Evolutionary conservation across 2,797 vertebrate species (phyloP).

Genomic region (Diglossa cyanea): DNA sequence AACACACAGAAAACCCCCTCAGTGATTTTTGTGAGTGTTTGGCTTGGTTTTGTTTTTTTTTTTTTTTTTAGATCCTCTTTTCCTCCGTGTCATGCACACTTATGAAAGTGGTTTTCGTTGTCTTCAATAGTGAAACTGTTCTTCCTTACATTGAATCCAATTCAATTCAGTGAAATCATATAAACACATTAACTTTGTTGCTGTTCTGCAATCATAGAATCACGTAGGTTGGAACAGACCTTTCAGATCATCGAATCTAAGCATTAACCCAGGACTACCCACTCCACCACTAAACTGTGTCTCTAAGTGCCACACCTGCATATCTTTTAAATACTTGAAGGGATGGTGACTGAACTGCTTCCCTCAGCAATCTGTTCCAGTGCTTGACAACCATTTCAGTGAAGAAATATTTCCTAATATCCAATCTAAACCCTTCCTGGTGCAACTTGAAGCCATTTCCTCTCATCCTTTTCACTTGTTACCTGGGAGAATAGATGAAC

Average conservation of each 20-base stretch:
- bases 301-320: not conserved
- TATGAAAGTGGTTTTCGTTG: not conserved
- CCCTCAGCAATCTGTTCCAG: not conserved
- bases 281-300: not conserved
- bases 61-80: not conserved
- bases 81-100: accelerated
- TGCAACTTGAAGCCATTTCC: not conserved
- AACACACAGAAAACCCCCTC: not conserved
- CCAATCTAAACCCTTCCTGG: not conserved
- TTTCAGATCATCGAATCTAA: not conserved
- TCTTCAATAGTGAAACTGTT: not conserved
- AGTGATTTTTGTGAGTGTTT: not conserved
- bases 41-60: accelerated
- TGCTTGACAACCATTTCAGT: not conserved
- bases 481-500: not conserved
- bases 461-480: not conserved
- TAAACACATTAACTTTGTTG: not conserved
- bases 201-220: not conserved
- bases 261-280: not conserved
- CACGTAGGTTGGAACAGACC: not conserved
- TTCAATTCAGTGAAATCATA: not conserved
- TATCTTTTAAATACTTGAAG: not conserved
- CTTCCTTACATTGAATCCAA: not conserved
- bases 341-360: not conserved
- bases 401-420: not conserved